Evolutionary conservation across 1,140 invertebrate genomes (phyloP).

Genomic region (Pteromalus puparum): DNA sequence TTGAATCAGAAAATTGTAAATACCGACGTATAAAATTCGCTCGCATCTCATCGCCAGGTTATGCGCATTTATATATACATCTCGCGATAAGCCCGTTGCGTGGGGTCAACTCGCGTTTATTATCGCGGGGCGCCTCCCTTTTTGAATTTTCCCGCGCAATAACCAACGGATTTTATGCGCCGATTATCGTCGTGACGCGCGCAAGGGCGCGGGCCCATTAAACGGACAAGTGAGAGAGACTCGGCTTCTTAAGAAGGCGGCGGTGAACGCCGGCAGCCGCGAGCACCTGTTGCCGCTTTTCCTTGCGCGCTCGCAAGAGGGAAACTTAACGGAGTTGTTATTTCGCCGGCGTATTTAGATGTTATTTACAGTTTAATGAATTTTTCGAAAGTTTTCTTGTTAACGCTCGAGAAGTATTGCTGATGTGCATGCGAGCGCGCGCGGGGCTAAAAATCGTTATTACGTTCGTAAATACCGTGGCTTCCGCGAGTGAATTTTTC

Average conservation of each 20-base stretch:
- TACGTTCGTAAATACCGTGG: not conserved
- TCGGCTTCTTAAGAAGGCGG: not conserved
- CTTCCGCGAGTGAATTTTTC: not conserved
- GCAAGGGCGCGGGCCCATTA: not conserved
- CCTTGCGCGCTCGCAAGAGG: too few relatives aligned
- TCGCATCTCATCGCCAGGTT: not conserved
- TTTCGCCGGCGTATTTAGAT: not conserved
- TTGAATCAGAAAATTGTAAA: constrained; percentile 13
- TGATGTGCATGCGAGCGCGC: rapidly evolving
- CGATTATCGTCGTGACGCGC: not conserved
- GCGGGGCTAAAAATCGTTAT: not conserved
- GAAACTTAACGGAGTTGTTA: constrained; percentile 5
- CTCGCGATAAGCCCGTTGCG: not conserved
- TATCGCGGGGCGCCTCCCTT: constrained; percentile 19
- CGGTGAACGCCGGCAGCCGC: not conserved
- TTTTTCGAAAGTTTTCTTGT: constrained; percentile 4
- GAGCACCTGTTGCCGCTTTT: constrained; percentile 8
- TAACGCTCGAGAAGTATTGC: not conserved
- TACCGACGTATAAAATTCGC: constrained; percentile 8
- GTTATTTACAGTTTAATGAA: constrained; percentile 1
- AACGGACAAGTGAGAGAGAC: constrained; percentile 2
- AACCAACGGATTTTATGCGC: not conserved
- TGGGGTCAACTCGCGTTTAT: constrained; percentile 9
- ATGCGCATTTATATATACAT: not conserved
- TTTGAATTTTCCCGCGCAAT: constrained; percentile 9